Evolutionary conservation across 2,797 vertebrate genomes (phyloP).

Genomic region (Acanthiza pusilla): DNA sequence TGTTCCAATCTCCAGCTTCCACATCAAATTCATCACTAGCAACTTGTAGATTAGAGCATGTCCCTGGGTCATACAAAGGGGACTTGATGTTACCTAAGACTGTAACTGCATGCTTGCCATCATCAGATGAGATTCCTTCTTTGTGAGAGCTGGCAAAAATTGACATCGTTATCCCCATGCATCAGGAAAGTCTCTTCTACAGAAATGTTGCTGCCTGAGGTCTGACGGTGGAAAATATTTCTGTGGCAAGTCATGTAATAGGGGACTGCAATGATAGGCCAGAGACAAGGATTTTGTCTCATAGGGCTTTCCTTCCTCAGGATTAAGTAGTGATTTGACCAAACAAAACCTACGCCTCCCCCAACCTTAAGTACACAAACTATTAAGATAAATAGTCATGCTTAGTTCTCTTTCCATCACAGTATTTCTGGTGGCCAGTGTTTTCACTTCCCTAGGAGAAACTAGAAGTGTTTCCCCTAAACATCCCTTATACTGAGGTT

Average conservation of each 20-base stretch:
- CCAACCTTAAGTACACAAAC: not conserved
- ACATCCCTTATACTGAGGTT: not conserved
- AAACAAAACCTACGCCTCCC: not conserved
- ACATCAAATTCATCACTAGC: not conserved
- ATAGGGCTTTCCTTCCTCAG: not conserved
- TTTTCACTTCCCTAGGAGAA: not conserved
- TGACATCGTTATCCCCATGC: not conserved
- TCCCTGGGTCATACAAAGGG: not conserved
- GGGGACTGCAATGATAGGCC: not conserved
- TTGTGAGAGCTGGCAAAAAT: not conserved
- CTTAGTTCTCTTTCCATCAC: not conserved
- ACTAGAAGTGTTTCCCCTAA: not conserved
- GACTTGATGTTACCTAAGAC: not conserved
- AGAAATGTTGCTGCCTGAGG: not conserved
- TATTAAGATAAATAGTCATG: not conserved
- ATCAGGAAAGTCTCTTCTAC: not conserved
- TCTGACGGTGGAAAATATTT: not conserved
- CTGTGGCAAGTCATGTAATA: not conserved
- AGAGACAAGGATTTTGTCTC: not conserved
- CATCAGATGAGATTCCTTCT: not conserved
- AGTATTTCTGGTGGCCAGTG: not conserved
- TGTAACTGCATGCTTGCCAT: not conserved
- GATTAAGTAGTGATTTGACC: not conserved
- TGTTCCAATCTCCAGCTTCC: not conserved
- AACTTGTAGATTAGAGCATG: not conserved